Base-by-base conservation (phyloP, 2,888 invertebrate genomes). In the Cistogaster globosa region DNA sequence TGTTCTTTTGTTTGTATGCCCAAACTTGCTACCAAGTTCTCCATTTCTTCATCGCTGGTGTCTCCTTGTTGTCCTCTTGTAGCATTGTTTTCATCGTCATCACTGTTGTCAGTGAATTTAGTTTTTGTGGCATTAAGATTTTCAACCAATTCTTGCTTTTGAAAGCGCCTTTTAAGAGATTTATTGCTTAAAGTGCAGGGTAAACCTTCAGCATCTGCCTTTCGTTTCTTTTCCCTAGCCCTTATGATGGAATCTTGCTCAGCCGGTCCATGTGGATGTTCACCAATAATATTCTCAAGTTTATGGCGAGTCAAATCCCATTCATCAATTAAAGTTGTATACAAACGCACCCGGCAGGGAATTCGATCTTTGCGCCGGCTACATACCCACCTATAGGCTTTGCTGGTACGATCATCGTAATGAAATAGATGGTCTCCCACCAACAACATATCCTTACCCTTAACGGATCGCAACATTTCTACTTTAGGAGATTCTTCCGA, bases 391-490 rank as follows among this genome's bases (percentile, higher is more conserved):
- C 90, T 89, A 72, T 90, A 91, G 12, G 90, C 88, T 51, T 89
- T 90, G 42, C 88, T 88, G 16, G 89, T 89, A 12, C 89, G 89
- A 62, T 91, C 90, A 62, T 91, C 90, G 58, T 90, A 91, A 81
- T 91, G 91, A 86, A 89, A 91, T 2, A 91, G 88, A 78, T 86
- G 91, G 57, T 89, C 89, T 62, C 91, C 90, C 8, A 91, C 90
- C 75, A 90, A 89, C 1, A 91, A 86, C 91, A 91, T 91, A 76
- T 91, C 91, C n/a, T 90, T 89, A 53, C 90, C 90, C 75, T 91
- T 91, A 36, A 90, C 90, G 32, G 91, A 91, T 45, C 91, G 89
- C 32, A 90, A 88, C 84, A 91, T 89, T 83, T 88, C 88, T 48
- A 91, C 88, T 69, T 89, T 89, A 16, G 72, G 77, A 53, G 58